phyloP scores from a whole-genome alignment of 2,888 invertebrate species.

The Neocrepidodera transversa region DNA sequence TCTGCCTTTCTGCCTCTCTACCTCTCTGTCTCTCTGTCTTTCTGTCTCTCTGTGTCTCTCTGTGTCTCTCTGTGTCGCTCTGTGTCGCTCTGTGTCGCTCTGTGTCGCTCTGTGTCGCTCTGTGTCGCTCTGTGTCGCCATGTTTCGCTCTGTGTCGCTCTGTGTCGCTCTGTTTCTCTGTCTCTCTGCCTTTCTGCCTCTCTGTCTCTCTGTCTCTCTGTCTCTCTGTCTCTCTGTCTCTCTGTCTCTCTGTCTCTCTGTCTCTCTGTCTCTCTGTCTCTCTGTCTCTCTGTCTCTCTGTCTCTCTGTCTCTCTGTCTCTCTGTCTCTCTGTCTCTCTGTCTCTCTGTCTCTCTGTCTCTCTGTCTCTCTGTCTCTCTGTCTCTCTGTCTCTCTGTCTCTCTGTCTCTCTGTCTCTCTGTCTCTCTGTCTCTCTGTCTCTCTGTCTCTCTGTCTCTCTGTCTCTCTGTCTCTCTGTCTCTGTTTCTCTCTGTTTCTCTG shows the following conservation, averaged over 20 bases:
- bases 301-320: slow-evolving; percentile 18
- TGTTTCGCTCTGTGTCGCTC: too few species aligned
- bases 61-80: too few species aligned
- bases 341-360: slow-evolving; percentile 17
- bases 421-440: slow-evolving; percentile 17
- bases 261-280: slow-evolving; percentile 17
- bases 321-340: slow-evolving; percentile 18
- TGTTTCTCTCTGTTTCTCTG: slow-evolving; percentile 28
- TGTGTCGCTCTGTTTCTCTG: too few species aligned
- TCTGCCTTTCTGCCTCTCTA: too few species aligned
- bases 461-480: slow-evolving; percentile 29
- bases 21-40: slow-evolving; percentile 16
- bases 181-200: slow-evolving; percentile 15
- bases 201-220: slow-evolving; percentile 20
- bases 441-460: slow-evolving; percentile 23
- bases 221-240: slow-evolving; percentile 16
- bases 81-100: too few species aligned
- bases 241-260: slow-evolving; percentile 20
- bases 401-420: slow-evolving; percentile 22
- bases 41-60: slow-evolving; percentile 19
- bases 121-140: too few species aligned
- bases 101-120: too few species aligned
- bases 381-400: slow-evolving; percentile 21
- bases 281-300: slow-evolving; percentile 19
- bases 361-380: slow-evolving; percentile 19